These are phyloP conservation scores for Marronus borbonicus DNA, from an alignment of 2,888 invertebrate species.

Conservation along the genomic window DNA sequence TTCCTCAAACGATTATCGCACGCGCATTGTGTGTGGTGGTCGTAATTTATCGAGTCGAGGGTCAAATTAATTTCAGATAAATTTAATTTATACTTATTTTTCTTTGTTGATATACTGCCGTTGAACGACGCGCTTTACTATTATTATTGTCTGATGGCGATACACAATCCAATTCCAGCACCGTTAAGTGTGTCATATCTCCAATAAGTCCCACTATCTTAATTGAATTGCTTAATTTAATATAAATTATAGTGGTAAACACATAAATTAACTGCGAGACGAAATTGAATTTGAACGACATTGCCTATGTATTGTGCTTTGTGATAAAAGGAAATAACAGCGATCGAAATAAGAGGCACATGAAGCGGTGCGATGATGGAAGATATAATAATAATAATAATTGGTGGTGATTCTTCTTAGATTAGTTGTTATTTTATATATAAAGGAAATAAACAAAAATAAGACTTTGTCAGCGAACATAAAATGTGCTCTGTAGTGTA, in stretches of 20 bases:
- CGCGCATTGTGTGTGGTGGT: conserved; percentile 32
- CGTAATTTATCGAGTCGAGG: conserved; percentile 26
- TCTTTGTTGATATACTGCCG: conserved; percentile 38
- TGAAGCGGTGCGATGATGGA: too few relatives aligned
- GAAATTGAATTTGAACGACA: conserved; percentile 33
- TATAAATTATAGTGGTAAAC: conserved; percentile 49
- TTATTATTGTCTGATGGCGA: conserved; percentile 33
- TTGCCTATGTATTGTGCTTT: neutral
- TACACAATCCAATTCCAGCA: conserved; percentile 13
- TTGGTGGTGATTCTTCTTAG: too few relatives aligned
- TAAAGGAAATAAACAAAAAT: too few relatives aligned
- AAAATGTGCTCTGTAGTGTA: too few relatives aligned
- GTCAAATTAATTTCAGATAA: conserved; percentile 55
- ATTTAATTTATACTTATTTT: conserved; percentile 52
- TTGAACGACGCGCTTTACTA: conserved; percentile 16
- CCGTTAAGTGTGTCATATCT: conserved; percentile 47
- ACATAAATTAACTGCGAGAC: conserved; percentile 37
- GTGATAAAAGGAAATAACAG: conserved; percentile 2
- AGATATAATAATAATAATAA: too few relatives aligned
- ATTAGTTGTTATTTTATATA: too few relatives aligned
- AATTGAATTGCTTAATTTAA: conserved; percentile 51
- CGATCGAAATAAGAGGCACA: neutral
- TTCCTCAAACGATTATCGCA: neutral
- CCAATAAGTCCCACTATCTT: conserved; percentile 46
- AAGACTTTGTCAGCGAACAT: too few relatives aligned